These are phyloP conservation scores for Agriopis aurantiaria DNA, from an alignment of 2,888 invertebrate genomes.

Conservation along the genomic window DNA sequence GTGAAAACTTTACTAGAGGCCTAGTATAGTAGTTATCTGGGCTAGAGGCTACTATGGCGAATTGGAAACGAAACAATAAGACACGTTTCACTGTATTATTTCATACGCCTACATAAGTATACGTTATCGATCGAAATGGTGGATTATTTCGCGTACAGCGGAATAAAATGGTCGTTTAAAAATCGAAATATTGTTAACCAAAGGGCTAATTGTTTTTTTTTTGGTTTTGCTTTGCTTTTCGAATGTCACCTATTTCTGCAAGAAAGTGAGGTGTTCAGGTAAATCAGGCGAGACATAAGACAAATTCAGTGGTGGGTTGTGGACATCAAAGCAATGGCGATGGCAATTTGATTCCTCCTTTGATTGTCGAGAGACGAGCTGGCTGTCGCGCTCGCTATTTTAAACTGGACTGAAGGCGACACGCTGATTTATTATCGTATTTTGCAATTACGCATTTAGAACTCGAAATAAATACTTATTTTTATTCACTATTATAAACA, in stretches of 20 bases:
- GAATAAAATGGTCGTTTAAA: too few relatives aligned
- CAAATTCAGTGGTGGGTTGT: constrained; percentile 61
- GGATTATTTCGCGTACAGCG: too few relatives aligned
- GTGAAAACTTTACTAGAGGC: too few relatives aligned
- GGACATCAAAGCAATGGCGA: constrained; percentile 74
- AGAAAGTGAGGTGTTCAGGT: constrained; percentile 41
- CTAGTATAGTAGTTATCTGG: too few relatives aligned
- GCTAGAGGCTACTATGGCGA: too few relatives aligned
- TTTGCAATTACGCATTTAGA: constrained; percentile 21
- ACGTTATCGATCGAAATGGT: too few relatives aligned
- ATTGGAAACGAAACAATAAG: too few relatives aligned
- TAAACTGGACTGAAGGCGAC: constrained; percentile 47
- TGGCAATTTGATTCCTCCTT: constrained; percentile 76
- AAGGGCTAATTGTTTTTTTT: too few relatives aligned
- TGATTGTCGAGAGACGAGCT: constrained; percentile 65
- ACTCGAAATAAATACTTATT: background rate
- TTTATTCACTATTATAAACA: background rate
- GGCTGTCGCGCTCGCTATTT: constrained; percentile 69
- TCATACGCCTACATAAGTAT: too few relatives aligned
- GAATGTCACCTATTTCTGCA: background rate
- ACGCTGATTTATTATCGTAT: constrained; percentile 33
- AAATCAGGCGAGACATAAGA: constrained; percentile 62
- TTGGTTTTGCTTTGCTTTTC: too few relatives aligned
- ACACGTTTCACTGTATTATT: too few relatives aligned
- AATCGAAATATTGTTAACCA: too few relatives aligned